These are phyloP conservation scores for Pollimyrus isidori DNA, from an alignment of 2,113 vertebrate species.

Conservation along the genomic window DNA sequence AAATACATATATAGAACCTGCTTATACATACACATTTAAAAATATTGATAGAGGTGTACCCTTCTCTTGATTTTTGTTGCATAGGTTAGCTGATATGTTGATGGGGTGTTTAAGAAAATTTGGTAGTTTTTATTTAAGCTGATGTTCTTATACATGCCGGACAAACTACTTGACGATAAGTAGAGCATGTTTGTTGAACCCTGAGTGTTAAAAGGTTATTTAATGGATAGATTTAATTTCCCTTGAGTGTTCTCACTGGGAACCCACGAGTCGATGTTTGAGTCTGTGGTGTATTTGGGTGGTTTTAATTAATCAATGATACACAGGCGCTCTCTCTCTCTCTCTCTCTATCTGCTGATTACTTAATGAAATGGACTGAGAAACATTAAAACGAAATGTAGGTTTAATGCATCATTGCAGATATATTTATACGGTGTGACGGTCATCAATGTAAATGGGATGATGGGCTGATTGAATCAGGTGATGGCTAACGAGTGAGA, in stretches of 20 bases:
- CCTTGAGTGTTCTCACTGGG: background rate
- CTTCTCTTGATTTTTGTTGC: background rate
- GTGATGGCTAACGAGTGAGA: conserved; percentile 46
- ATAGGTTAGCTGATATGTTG: background rate
- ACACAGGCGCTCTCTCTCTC: background rate
- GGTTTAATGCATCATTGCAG: background rate
- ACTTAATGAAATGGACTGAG: background rate
- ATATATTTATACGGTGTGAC: background rate
- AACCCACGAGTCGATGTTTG: background rate
- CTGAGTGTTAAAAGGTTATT: background rate
- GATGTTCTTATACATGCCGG: background rate
- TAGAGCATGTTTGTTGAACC: background rate
- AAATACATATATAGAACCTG: background rate
- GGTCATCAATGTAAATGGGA: background rate
- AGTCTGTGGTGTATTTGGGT: background rate
- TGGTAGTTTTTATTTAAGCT: background rate
- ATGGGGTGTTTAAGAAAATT: background rate
- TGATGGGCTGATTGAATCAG: conserved; percentile 23
- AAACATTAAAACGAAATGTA: background rate
- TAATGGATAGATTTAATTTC: background rate
- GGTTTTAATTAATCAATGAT: background rate
- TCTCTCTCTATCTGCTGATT: background rate
- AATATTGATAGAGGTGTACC: background rate
- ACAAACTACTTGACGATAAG: background rate
- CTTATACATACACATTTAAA: background rate